Evolutionary conservation across 2,888 invertebrate species (phyloP).

Genomic region (Athalia circularis): DNA sequence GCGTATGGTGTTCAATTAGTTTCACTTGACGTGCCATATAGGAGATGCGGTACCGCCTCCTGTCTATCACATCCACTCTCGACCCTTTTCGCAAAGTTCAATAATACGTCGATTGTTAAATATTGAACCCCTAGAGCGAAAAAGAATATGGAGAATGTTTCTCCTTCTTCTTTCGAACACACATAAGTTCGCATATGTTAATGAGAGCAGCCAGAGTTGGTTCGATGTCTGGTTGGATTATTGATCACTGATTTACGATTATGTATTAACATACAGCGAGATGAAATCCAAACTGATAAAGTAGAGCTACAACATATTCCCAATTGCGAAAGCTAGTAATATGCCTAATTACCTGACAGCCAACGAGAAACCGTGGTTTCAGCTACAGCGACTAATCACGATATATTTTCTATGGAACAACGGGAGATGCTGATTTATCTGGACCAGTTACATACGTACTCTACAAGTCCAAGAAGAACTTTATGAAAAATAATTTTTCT

Average conservation of each 20-base stretch:
- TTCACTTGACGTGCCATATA: constrained; percentile 3
- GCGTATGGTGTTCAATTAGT: constrained; percentile 24
- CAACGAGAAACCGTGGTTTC: constrained; percentile 33
- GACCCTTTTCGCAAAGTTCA: background rate
- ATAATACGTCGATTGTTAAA: constrained; percentile 6
- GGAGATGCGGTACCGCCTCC: constrained; percentile 16
- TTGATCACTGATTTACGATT: constrained; percentile 37
- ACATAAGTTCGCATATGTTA: constrained; percentile 5
- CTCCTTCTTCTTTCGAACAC: background rate
- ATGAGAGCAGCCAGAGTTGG: constrained; percentile 1
- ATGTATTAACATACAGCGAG: background rate
- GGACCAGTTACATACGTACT: constrained; percentile 16
- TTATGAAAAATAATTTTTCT: constrained; percentile 19
- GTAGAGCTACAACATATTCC: background rate
- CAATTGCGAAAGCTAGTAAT: constrained; percentile 25
- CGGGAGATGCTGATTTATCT: constrained; percentile 34
- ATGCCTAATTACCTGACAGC: constrained; percentile 29
- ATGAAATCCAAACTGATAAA: background rate
- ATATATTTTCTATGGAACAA: background rate
- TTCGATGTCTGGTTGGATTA: constrained; percentile 13
- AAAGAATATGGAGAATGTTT: background rate
- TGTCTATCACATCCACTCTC: constrained; percentile 14
- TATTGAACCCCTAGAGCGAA: background rate
- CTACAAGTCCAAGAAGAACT: background rate
- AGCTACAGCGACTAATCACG: background rate